These are phyloP conservation scores for Dicycla oo DNA, from an alignment of 2,888 invertebrate species.

Conservation along the genomic window DNA sequence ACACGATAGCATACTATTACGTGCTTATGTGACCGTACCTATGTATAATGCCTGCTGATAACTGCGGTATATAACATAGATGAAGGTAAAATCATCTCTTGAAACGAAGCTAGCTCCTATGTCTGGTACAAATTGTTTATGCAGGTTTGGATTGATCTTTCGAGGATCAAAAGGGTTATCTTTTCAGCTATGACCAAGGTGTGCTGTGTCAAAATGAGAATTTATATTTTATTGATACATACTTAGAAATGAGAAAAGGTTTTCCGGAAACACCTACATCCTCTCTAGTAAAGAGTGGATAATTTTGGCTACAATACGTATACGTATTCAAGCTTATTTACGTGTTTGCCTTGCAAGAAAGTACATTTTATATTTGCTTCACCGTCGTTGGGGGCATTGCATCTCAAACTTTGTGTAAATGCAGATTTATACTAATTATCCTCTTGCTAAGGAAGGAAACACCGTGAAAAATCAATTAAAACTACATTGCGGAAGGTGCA, in stretches of 20 bases:
- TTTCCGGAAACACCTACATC: not conserved
- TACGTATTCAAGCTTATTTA: not conserved
- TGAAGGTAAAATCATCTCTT: not conserved
- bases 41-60: not conserved
- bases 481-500: conserved; percentile 14
- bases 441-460: conserved; percentile 38
- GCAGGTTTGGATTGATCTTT: not conserved
- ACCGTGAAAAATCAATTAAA: conserved; percentile 24
- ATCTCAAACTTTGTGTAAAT: conserved; percentile 17
- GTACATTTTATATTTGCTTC: not conserved
- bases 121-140: not conserved
- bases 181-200: not conserved
- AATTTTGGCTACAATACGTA: not conserved
- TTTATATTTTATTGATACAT: not conserved
- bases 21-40: conserved; percentile 10
- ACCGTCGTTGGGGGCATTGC: not conserved
- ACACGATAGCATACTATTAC: conserved; percentile 54
- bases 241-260: not conserved
- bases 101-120: not conserved
- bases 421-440: conserved; percentile 21
- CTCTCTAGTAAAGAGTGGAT: not conserved
- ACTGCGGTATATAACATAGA: not conserved
- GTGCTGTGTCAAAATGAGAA: not conserved
- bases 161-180: not conserved
- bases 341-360: not conserved